phyloP scores from a whole-genome alignment of 2,888 invertebrate genomes.

The Caenorhabditis macrosperma region DNA sequence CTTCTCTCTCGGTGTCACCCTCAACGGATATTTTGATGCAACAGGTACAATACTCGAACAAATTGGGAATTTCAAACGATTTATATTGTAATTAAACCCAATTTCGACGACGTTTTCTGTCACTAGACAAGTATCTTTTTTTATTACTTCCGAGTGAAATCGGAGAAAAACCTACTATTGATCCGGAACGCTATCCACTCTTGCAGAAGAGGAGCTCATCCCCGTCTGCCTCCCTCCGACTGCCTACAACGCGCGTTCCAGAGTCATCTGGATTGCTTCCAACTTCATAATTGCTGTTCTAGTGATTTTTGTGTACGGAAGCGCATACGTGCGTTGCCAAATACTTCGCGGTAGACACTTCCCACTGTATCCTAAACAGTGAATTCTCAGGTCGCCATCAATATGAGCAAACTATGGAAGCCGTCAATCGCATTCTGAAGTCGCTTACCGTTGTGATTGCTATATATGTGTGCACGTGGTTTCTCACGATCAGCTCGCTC shows the following conservation, averaged over 20 bases:
- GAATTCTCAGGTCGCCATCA: slow-evolving; percentile 44
- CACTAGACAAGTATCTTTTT: too few relatives aligned
- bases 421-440: slow-evolving; percentile 60
- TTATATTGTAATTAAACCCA: background rate
- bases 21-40: slow-evolving; percentile 44
- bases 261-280: slow-evolving; percentile 60
- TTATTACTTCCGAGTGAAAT: too few relatives aligned
- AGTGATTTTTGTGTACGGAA: slow-evolving; percentile 62
- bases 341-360: slow-evolving; percentile 59
- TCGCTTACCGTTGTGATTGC: slow-evolving; percentile 63
- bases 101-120: too few relatives aligned
- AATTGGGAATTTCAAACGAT: too few relatives aligned
- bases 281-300: slow-evolving; percentile 60
- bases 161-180: too few relatives aligned
- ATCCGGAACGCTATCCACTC: too few relatives aligned
- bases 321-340: slow-evolving; percentile 60
- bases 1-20: slow-evolving; percentile 49
- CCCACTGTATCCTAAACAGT: background rate
- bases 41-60: slow-evolving; percentile 11
- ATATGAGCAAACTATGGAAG: slow-evolving; percentile 49
- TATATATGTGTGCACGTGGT: slow-evolving; percentile 68
- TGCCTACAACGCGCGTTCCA: slow-evolving; percentile 59
- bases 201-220: slow-evolving; percentile 44
- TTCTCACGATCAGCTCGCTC: slow-evolving; percentile 64
- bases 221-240: slow-evolving; percentile 65